Percentiles rank a stretch among this genome's conserved stretches.
Evolutionary conservation across 1,140 invertebrate genomes (phyloP).

Genomic region (Monochamus saltuarius): DNA sequence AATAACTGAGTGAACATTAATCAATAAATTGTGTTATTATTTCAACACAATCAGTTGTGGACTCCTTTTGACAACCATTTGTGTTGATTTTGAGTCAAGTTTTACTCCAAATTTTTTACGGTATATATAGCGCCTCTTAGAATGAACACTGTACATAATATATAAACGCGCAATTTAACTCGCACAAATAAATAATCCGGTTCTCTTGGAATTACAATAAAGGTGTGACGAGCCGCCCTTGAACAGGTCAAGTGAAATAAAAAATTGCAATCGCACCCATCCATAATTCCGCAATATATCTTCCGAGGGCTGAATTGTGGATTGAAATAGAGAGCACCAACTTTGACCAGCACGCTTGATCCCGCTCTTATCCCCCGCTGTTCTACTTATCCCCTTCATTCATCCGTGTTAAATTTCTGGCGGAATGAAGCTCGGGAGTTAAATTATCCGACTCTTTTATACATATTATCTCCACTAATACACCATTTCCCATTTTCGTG

Average conservation of each 20-base stretch:
- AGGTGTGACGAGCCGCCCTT: neutral
- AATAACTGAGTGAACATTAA: no score
- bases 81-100: no score
- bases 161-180: no score
- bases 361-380: conserved; percentile 27
- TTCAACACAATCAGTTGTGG: no score
- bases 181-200: no score
- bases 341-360: conserved; percentile 32
- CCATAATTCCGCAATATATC: conserved; percentile 36
- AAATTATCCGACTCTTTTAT: conserved; percentile 29
- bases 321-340: conserved; percentile 37
- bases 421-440: conserved; percentile 19
- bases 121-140: no score
- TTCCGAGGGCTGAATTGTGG: conserved; percentile 24
- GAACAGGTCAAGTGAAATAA: conserved; percentile 24
- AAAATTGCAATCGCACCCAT: conserved; percentile 33
- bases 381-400: conserved; percentile 37
- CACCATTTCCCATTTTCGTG: neutral
- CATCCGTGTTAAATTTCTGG: conserved; percentile 32
- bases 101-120: no score
- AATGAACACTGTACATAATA: no score
- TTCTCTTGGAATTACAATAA: no score
- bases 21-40: no score
- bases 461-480: conserved; percentile 26
- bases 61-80: no score